These are phyloP conservation scores for Moxostoma hubbsi DNA, from an alignment of 2,797 vertebrate genomes.

Conservation along the genomic window DNA sequence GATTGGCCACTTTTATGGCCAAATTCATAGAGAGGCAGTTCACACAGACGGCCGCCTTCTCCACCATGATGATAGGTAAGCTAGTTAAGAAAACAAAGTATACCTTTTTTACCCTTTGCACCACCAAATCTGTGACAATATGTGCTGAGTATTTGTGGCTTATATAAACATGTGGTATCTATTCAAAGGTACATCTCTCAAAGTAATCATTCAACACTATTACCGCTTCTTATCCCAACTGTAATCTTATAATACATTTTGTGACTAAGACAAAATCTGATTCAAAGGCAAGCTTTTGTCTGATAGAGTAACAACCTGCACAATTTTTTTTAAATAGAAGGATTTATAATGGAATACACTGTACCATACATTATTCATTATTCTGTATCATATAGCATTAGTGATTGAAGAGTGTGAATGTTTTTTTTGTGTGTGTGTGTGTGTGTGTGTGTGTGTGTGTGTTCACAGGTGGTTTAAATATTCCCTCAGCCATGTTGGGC, in stretches of 20 bases:
- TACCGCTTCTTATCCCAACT: too few relatives aligned
- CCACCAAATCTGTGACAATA: too few relatives aligned
- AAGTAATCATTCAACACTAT: too few relatives aligned
- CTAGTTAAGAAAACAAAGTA: background rate
- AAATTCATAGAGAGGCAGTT: conserved; percentile 95
- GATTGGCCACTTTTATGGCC: conserved; percentile 90
- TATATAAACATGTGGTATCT: background rate
- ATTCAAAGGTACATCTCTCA: background rate
- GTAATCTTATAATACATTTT: too few relatives aligned
- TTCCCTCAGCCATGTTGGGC: conserved; percentile 85
- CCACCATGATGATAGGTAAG: conserved; percentile 89
- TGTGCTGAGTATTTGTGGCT: background rate
- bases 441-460: background rate
- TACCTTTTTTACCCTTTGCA: background rate
- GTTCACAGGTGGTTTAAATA: conserved; percentile 77
- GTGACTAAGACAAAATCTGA: too few relatives aligned
- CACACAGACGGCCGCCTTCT: conserved; percentile 77
- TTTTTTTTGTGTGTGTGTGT: conserved; percentile 9
- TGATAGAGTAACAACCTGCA: background rate
- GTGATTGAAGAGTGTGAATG: background rate
- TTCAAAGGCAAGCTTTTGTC: too few relatives aligned
- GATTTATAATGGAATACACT: background rate
- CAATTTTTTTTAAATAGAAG: too few relatives aligned
- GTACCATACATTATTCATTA: too few relatives aligned
- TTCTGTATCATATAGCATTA: background rate